These are phyloP conservation scores for Ceratoteleas bidentatus DNA, from an alignment of 1,140 invertebrate genomes.

Conservation along the genomic window DNA sequence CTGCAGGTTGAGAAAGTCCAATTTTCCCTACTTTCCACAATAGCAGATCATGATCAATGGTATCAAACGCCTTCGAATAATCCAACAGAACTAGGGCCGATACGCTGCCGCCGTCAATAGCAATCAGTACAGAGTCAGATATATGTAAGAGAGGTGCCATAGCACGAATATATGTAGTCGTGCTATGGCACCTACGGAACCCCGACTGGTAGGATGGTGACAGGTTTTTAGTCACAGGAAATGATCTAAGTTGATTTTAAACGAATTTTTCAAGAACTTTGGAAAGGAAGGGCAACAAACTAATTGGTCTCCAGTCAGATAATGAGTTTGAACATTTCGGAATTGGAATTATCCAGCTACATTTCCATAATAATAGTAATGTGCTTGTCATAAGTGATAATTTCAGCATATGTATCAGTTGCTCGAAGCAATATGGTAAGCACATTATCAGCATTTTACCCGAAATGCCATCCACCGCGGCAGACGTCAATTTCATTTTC, in stretches of 20 bases:
- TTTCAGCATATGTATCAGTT: not conserved
- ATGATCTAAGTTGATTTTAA: not conserved
- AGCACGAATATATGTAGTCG: too few relatives aligned
- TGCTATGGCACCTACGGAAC: not conserved
- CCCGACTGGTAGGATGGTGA: not conserved
- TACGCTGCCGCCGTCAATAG: not conserved
- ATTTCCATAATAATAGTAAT: not conserved
- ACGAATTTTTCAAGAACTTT: not conserved
- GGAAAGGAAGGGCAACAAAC: not conserved
- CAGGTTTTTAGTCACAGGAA: not conserved
- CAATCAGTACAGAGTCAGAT: not conserved
- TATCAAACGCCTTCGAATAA: not conserved
- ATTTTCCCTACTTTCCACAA: not conserved
- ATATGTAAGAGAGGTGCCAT: not conserved
- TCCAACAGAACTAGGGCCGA: not conserved
- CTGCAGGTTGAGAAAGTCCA: not conserved
- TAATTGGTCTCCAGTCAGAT: constrained; percentile 1
- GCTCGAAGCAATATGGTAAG: not conserved
- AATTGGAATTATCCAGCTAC: constrained; percentile 1
- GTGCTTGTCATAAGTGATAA: not conserved
- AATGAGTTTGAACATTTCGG: not conserved
- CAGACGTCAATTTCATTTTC: not conserved
- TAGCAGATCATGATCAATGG: not conserved
- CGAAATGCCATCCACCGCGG: not conserved
- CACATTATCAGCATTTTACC: not conserved